These are phyloP conservation scores for Monopis laevigella DNA, from an alignment of 2,888 invertebrate species.

Conservation along the genomic window DNA sequence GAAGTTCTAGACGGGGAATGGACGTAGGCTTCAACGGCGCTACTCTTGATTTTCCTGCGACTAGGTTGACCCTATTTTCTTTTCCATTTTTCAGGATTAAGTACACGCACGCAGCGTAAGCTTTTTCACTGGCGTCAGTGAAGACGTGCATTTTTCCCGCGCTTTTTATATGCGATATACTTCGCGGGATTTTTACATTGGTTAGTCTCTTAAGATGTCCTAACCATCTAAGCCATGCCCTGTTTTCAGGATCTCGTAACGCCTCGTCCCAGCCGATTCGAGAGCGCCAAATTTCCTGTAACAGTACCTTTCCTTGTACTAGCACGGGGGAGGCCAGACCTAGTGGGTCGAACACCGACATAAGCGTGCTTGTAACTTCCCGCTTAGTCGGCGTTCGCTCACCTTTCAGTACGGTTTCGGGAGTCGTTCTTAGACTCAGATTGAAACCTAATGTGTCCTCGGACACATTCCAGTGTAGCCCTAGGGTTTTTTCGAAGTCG, in stretches of 20 bases:
- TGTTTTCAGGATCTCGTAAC: not conserved
- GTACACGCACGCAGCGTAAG: constrained; percentile 16
- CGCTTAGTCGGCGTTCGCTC: constrained; percentile 21
- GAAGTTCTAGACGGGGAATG: constrained; percentile 17
- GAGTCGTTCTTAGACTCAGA: constrained; percentile 14
- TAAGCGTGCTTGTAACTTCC: constrained; percentile 9
- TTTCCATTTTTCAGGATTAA: not conserved
- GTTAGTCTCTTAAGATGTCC: too few relatives aligned
- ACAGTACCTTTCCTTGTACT: constrained; percentile 6
- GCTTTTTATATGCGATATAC: too few relatives aligned
- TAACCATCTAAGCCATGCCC: not conserved
- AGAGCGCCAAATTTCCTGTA: not conserved
- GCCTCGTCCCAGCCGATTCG: constrained; percentile 3
- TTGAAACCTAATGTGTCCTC: constrained; percentile 19
- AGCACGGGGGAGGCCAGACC: constrained; percentile 23
- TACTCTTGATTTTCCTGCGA: constrained; percentile 16
- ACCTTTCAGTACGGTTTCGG: not conserved
- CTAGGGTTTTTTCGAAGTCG: constrained; percentile 19
- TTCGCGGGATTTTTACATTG: too few relatives aligned
- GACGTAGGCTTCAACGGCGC: constrained; percentile 16
- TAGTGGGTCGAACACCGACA: constrained; percentile 25
- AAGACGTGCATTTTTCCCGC: constrained; percentile 16
- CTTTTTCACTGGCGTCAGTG: constrained; percentile 17
- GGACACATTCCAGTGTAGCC: constrained; percentile 20
- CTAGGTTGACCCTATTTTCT: constrained; percentile 7